Base-by-base conservation (phyloP, 2,888 invertebrate species). In the Dynastes grantii region DNA sequence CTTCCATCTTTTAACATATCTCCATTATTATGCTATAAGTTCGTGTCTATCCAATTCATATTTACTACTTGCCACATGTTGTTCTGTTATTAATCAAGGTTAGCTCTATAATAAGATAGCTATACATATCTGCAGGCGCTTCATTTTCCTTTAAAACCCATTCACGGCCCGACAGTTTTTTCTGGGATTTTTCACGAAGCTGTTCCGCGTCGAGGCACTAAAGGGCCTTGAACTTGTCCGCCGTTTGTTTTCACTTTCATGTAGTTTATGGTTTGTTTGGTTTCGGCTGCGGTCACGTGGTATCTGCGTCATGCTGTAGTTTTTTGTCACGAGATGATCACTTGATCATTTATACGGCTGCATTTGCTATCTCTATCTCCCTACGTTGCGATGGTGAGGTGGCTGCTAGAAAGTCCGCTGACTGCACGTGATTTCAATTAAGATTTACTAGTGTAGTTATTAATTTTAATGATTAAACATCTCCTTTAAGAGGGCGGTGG, bases 221-320 rank as follows among this genome's bases (percentile, higher is more conserved):
- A 61, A 45, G 73, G 63, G 61, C 73, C 73, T 61, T 75, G 73
- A 75, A 75, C 73, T 75, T 75, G 73, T 61, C 27, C 49, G 27
- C 40, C 45, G 40, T 75, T 75, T 75, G 45, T 75, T 75, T 75
- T 75, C 73, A 49, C 73, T 75, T 75, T 75, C 61, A 32, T 68
- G 49, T 51, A 68, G 29, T 75, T 61, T 63, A 75, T 40, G 58
- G 49, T 45, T 61, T 75, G 49, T 75, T 75, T 61, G 37, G 27
- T 75, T 63, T 75, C 68, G 49, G 16, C 27, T 32, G 29, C 55
- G n/a, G 32, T 70, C 64, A 29, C 73, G 61, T 29, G 73, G 27
- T 61, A 45, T 75, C 73, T 45, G n/a, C 73, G 58, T 61, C 45
- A 16, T 29, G 22, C 27, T 22, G 67, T 68, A 68, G 53, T 51